Conservation (phyloP, 2,888 invertebrate genomes). For the Orthonychiurus folsomi region DNA sequence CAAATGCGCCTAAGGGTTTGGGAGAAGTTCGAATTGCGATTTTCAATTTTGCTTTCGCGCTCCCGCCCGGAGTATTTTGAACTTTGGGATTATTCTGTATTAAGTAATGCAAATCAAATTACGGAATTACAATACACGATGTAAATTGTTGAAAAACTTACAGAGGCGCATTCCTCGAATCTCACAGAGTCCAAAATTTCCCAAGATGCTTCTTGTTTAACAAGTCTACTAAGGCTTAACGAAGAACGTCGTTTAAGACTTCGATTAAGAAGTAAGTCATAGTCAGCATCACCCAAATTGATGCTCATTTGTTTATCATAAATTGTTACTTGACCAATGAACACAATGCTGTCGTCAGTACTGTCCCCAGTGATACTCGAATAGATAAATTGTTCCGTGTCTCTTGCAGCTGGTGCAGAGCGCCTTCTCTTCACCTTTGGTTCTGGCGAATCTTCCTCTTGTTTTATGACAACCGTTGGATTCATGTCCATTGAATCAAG, state of each 20-base stretch:
- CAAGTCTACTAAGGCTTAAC: slow-evolving; percentile 11
- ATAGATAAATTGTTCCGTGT: slow-evolving; percentile 32
- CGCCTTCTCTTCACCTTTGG: slow-evolving; percentile 30
- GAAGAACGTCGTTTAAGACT: slow-evolving; percentile 13
- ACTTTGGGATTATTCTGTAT: slow-evolving; percentile 23
- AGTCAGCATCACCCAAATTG: slow-evolving; percentile 20
- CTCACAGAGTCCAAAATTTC: slow-evolving; percentile 26
- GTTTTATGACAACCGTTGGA: slow-evolving; percentile 10
- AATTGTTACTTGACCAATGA: slow-evolving; percentile 25
- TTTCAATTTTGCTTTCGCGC: slow-evolving; percentile 12
- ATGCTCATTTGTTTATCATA: slow-evolving; percentile 24
- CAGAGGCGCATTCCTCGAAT: background rate
- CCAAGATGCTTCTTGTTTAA: slow-evolving; percentile 25
- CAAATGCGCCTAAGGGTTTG: slow-evolving; percentile 7
- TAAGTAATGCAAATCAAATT: background rate
- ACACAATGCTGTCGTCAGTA: slow-evolving; percentile 14
- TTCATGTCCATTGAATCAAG: slow-evolving; percentile 6
- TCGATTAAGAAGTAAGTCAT: slow-evolving; percentile 23
- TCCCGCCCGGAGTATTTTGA: slow-evolving; percentile 12
- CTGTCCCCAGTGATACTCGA: slow-evolving; percentile 7
- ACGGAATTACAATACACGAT: background rate
- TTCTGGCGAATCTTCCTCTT: slow-evolving; percentile 12
- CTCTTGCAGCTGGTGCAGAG: slow-evolving; percentile 24
- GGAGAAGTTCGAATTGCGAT: slow-evolving; percentile 15
- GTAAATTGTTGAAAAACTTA: background rate